Evolutionary conservation across 2,113 vertebrate genomes (phyloP).

Genomic region (Tachycineta bicolor): DNA sequence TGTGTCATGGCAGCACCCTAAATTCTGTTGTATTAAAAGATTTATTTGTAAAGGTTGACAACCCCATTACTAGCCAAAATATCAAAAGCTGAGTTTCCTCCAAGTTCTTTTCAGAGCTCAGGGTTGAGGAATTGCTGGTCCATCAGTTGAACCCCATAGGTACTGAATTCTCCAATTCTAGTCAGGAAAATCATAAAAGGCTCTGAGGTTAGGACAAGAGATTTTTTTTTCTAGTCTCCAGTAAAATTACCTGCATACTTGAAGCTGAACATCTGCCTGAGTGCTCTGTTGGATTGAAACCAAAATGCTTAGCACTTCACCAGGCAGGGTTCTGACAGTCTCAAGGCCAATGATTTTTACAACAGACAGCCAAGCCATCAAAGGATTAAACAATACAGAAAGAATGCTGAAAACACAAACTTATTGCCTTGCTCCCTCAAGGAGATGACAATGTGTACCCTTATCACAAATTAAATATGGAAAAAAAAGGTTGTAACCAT

Average conservation of each 20-base stretch:
- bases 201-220: neutral
- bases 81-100: neutral
- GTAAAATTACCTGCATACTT: conserved; percentile 40
- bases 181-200: conserved; percentile 19
- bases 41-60: neutral
- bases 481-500: neutral
- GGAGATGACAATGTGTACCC: neutral
- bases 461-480: neutral
- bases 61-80: neutral
- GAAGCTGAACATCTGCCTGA: conserved; percentile 50
- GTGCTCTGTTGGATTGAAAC: conserved; percentile 37
- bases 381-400: conserved; percentile 18
- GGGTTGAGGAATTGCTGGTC: neutral
- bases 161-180: neutral
- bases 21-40: neutral
- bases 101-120: neutral
- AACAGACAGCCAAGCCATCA: conserved; percentile 7
- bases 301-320: conserved; percentile 29
- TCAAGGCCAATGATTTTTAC: conserved; percentile 33
- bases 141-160: neutral
- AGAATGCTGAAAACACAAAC: conserved; percentile 2
- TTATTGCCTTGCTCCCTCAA: neutral
- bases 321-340: neutral
- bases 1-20: neutral
- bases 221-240: neutral